Percentiles rank a stretch among this genome's conserved stretches.
Evolutionary conservation across 2,888 invertebrate genomes (phyloP).

Genomic region (Meloe dianella): DNA sequence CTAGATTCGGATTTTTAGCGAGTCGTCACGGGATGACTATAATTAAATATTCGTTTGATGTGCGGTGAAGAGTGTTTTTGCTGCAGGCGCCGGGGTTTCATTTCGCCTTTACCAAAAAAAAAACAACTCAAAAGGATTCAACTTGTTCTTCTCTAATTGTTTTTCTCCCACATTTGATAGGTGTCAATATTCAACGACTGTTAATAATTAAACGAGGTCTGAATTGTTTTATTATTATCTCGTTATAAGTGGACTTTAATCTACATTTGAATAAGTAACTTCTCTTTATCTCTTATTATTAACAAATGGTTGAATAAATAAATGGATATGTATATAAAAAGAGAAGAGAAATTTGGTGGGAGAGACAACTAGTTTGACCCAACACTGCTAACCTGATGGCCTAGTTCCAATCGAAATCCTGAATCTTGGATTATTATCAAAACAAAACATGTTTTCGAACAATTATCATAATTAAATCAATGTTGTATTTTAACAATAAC

Average conservation of each 20-base stretch:
- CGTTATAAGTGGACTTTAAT: background rate
- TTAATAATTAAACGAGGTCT: no score
- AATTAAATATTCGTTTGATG: no score
- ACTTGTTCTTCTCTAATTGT: no score
- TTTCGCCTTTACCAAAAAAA: no score
- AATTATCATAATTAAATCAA: background rate
- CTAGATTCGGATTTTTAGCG: no score
- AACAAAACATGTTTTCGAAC: background rate
- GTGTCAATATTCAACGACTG: no score
- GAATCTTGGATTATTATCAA: background rate
- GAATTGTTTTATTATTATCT: no score
- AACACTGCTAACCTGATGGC: constrained; percentile 25
- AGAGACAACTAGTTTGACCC: constrained; percentile 19
- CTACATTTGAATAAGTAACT: background rate
- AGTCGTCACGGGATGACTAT: no score
- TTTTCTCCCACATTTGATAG: no score
- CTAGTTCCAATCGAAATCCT: constrained; percentile 10
- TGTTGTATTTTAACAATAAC: background rate
- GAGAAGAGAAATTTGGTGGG: constrained; percentile 16
- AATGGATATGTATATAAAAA: background rate
- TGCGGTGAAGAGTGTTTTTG: no score
- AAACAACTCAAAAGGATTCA: no score
- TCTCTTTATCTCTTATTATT: background rate
- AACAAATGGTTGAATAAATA: background rate
- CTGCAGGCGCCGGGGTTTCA: no score